Evolutionary conservation across 2,888 invertebrate species (phyloP), one percentile per base, ranked within the genome.

Genomic region (Buathra laborator): DNA sequence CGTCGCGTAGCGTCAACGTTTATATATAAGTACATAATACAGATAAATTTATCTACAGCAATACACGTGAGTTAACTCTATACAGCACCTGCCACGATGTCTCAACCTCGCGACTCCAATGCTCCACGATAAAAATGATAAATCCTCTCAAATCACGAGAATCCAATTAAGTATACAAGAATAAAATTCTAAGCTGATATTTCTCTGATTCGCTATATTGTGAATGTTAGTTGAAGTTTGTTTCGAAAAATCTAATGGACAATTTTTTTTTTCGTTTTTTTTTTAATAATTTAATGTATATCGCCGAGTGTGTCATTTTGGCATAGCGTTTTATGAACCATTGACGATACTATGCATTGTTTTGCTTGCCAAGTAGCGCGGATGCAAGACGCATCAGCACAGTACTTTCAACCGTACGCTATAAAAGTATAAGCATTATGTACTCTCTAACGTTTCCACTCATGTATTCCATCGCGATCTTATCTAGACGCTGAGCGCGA

Each of bases 381-480:
- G 7, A 7, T 56, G 56, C 24, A 24, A 56, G 56, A 12, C 56
- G 19, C 56, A 24, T 56, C 56, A 56, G 16, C 56, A 19, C 19
- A 19, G 56, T 56, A 56, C 56, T 56, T 56, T 56, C 56, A 56
- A 56, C 24, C 19, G 24, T 10, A 56, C 24, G 56, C 10, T 24
- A 24, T 19, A 56, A 56, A 56, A 56, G 56, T 12, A 9, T 4
- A 24, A 56, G 56, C 56, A 19, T 56, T 29, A 74, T 48, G 46
- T 29, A 44, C 53, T 56, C 74, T 62, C 29, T 24, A 64, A 29
- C 51, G 64, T 75, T 75, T 75, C 64, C 48, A 75, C 75, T 75
- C 75, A 75, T 64, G 75, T 75, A 75, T 75, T 75, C 48, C 64
- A 75, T 64, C 64, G 75, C 44, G 75, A 75, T 84, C 59, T 56